A percentile compares a stretch with the other conserved stretches of the same genome.
Evolutionary conservation across 2,113 vertebrate species (phyloP).

Genomic region (Delphinapterus leucas): DNA sequence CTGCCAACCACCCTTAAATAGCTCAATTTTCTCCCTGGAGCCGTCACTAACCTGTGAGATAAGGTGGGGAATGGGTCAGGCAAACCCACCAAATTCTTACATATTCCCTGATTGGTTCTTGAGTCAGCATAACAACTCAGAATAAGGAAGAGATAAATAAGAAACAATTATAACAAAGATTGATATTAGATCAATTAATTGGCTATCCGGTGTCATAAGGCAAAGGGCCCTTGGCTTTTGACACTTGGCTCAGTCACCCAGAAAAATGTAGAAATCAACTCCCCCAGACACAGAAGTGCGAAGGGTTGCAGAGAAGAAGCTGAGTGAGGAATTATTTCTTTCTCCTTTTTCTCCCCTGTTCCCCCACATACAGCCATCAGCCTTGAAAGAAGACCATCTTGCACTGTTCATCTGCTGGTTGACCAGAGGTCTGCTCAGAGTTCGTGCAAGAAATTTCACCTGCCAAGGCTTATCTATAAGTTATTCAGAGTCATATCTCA

Average conservation of each 20-base stretch:
- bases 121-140: not conserved
- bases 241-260: not conserved
- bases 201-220: not conserved
- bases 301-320: not conserved
- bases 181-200: not conserved
- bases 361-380: not conserved
- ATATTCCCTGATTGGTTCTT: not conserved
- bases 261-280: not conserved
- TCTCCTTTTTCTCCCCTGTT: not conserved
- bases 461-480: not conserved
- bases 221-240: not conserved
- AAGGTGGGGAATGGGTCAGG: not conserved
- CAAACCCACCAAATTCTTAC: not conserved
- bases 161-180: not conserved
- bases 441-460: not conserved
- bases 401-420: not conserved
- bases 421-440: not conserved
- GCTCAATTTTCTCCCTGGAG: not conserved
- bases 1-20: not conserved
- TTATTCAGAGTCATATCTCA: not conserved
- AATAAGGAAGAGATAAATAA: not conserved
- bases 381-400: not conserved
- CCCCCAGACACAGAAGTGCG: not conserved
- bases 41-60: not conserved
- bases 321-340: not conserved